Percentiles rank a stretch among this genome's conserved stretches.
Conservation (phyloP, 1,140 invertebrate genomes). For the Fopius arisanus region DNA sequence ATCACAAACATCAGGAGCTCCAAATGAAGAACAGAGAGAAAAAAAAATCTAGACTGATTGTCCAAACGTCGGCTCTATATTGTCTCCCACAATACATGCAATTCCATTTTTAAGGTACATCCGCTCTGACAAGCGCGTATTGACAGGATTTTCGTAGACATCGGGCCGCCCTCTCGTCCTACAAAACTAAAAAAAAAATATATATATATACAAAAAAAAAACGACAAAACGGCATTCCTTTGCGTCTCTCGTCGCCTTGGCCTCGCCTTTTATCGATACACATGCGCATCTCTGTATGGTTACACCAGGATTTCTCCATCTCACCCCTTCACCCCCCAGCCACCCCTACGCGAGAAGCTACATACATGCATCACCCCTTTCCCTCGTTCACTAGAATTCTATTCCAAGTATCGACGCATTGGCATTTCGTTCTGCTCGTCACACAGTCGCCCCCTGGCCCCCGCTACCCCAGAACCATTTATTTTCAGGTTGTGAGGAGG, state of each 20-base stretch:
- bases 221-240: background rate
- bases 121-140: background rate
- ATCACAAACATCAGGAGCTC: background rate
- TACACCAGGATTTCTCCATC: slow-evolving; percentile 22
- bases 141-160: slow-evolving; percentile 10
- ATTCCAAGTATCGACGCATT: slow-evolving; percentile 24
- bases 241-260: background rate
- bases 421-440: slow-evolving; percentile 15
- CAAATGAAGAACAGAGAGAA: background rate
- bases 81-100: background rate
- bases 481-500: background rate
- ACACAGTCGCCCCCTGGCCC: background rate
- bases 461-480: background rate
- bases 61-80: background rate
- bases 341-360: background rate
- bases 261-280: slow-evolving; percentile 25
- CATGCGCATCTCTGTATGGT: slow-evolving; percentile 16
- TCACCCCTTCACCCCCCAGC: background rate
- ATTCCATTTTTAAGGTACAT: background rate
- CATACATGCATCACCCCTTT: slow-evolving; percentile 6
- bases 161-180: background rate
- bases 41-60: background rate
- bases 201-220: background rate
- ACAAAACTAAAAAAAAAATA: background rate
- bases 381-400: background rate